phyloP scores from a whole-genome alignment of 2,888 invertebrate genomes.

The Camptogramma bilineatum region DNA sequence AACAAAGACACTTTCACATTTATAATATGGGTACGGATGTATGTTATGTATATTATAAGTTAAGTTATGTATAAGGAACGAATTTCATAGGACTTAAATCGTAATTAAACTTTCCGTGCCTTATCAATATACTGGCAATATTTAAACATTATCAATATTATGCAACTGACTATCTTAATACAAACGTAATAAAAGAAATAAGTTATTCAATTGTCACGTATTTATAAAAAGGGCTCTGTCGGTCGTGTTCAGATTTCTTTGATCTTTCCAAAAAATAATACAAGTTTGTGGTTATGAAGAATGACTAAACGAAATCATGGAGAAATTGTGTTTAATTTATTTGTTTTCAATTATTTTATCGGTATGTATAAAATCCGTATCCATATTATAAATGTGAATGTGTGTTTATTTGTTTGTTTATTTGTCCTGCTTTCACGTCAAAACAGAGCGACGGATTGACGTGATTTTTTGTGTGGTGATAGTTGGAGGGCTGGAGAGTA shows the following conservation, averaged over 20 bases:
- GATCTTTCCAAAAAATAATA: neutral
- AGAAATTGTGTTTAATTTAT: constrained; percentile 36
- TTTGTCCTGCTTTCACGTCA: too few species aligned
- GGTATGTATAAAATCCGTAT: constrained; percentile 41
- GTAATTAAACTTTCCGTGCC: constrained; percentile 27
- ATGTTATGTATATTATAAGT: too few species aligned
- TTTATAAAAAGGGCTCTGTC: constrained; percentile 36
- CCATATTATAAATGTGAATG: too few species aligned
- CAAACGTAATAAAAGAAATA: constrained; percentile 37
- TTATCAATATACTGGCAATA: constrained; percentile 28
- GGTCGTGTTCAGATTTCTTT: constrained; percentile 15
- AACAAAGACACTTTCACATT: too few species aligned
- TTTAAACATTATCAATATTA: constrained; percentile 22
- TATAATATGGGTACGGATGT: too few species aligned
- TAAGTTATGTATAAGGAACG: neutral
- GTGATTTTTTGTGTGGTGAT: too few species aligned
- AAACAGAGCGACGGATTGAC: too few species aligned
- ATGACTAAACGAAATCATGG: constrained; percentile 47
- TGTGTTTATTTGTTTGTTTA: too few species aligned
- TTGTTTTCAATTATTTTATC: constrained; percentile 36
- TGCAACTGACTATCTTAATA: constrained; percentile 30
- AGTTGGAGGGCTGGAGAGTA: too few species aligned
- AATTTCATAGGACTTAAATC: neutral
- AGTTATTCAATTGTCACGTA: constrained; percentile 54
- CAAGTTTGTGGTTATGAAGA: constrained; percentile 36